A percentile compares a stretch with the other conserved stretches of the same genome.
Evolutionary conservation across 2,888 invertebrate species (phyloP).

Genomic region (Bembecia ichneumoniformis): DNA sequence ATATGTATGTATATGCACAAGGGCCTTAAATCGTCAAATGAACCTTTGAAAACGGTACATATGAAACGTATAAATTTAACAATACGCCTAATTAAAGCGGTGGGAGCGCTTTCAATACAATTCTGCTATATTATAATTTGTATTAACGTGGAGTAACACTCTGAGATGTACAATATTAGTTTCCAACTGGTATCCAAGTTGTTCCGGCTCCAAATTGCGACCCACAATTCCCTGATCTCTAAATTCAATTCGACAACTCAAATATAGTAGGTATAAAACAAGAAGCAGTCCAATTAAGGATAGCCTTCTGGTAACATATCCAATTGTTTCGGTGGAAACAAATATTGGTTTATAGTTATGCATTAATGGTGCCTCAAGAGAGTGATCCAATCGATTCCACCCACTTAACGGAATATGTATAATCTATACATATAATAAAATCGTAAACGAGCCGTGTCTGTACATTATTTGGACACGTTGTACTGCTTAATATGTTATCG

Average conservation of each 20-base stretch:
- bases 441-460: too few relatives aligned
- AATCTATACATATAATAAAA: too few relatives aligned
- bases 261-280: slow-evolving; percentile 2
- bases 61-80: slow-evolving; percentile 7
- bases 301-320: slow-evolving; percentile 2
- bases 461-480: too few relatives aligned
- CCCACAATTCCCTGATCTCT: slow-evolving; percentile 2
- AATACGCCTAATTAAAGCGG: slow-evolving; percentile 1
- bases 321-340: neutral
- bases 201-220: slow-evolving; percentile 1
- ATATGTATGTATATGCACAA: too few relatives aligned
- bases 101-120: neutral
- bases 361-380: too few relatives aligned
- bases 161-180: neutral
- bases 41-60: too few relatives aligned
- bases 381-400: too few relatives aligned
- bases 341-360: neutral
- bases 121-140: neutral
- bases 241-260: slow-evolving; percentile 6
- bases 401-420: too few relatives aligned
- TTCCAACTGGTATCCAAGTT: slow-evolving; percentile 1
- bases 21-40: too few relatives aligned
- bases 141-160: neutral
- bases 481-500: too few relatives aligned
- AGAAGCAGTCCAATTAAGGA: slow-evolving; percentile 3